These are phyloP conservation scores for Misgurnus anguillicaudatus DNA, from an alignment of 2,113 vertebrate species.

Conservation along the genomic window DNA sequence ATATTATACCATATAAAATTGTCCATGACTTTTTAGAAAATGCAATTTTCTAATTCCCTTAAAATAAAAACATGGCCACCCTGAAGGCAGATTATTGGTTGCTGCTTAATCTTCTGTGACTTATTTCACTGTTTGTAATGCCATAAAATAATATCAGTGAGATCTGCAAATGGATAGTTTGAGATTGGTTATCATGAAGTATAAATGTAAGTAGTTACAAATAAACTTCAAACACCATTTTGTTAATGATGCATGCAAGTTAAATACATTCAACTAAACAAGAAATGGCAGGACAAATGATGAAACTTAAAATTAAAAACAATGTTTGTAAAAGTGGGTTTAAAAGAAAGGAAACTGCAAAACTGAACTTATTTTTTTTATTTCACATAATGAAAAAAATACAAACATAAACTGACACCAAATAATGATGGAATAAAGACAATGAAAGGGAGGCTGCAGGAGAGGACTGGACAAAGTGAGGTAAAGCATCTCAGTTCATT, in stretches of 20 bases:
- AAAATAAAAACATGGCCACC: too few relatives aligned
- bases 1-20: too few relatives aligned
- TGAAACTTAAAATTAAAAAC: background rate
- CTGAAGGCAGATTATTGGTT: too few relatives aligned
- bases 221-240: background rate
- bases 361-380: slow-evolving; percentile 52
- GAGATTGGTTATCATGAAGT: background rate
- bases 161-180: background rate
- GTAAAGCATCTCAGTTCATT: slow-evolving; percentile 82
- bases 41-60: too few relatives aligned
- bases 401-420: slow-evolving; percentile 68
- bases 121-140: background rate
- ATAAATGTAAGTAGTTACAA: background rate
- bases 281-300: slow-evolving; percentile 5
- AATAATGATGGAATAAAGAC: slow-evolving; percentile 49
- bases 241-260: background rate
- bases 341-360: slow-evolving; percentile 57
- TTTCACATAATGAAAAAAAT: slow-evolving; percentile 66
- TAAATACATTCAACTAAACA: background rate
- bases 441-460: slow-evolving; percentile 22
- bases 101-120: background rate
- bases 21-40: too few relatives aligned
- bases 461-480: slow-evolving; percentile 1
- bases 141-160: background rate
- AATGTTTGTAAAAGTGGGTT: slow-evolving; percentile 3